A percentile compares a stretch with the other conserved stretches of the same genome.
Evolutionary conservation across 2,113 vertebrate genomes (phyloP).

Genomic region (Todiramphus chloris): DNA sequence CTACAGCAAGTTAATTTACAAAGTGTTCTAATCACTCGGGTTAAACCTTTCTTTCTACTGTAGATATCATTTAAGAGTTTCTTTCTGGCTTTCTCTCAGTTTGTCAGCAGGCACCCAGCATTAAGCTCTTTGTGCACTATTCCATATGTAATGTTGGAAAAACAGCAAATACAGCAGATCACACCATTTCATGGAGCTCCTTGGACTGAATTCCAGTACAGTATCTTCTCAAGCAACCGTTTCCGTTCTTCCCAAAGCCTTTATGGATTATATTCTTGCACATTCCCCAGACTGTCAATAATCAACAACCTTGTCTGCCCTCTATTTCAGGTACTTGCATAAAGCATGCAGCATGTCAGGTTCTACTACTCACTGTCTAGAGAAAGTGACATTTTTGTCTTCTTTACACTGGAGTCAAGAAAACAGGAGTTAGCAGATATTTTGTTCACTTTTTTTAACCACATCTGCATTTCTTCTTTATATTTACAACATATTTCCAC

Average conservation of each 20-base stretch:
- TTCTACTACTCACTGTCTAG: not conserved
- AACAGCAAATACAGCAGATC: not conserved
- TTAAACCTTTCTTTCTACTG: not conserved
- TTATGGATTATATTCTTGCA: not conserved
- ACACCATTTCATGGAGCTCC: not conserved
- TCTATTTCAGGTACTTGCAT: not conserved
- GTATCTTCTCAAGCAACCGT: not conserved
- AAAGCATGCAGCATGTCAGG: not conserved
- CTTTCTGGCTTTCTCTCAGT: not conserved
- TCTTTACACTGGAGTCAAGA: not conserved
- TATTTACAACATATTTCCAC: not conserved
- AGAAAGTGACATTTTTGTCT: not conserved
- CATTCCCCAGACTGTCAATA: no score
- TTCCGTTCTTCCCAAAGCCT: not conserved
- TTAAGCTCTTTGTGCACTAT: not conserved
- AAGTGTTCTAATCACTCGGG: not conserved
- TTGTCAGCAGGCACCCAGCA: not conserved
- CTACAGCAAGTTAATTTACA: not conserved
- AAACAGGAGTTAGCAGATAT: not conserved
- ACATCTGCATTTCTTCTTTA: not conserved
- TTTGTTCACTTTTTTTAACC: not conserved
- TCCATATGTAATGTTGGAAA: accelerated
- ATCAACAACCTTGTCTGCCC: not conserved
- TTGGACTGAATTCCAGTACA: not conserved
- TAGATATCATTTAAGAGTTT: not conserved